A percentile compares a stretch with the other conserved stretches of the same genome.
These are phyloP conservation scores for Watsonalla cultraria DNA, from an alignment of 2,888 invertebrate genomes.

Conservation along the genomic window DNA sequence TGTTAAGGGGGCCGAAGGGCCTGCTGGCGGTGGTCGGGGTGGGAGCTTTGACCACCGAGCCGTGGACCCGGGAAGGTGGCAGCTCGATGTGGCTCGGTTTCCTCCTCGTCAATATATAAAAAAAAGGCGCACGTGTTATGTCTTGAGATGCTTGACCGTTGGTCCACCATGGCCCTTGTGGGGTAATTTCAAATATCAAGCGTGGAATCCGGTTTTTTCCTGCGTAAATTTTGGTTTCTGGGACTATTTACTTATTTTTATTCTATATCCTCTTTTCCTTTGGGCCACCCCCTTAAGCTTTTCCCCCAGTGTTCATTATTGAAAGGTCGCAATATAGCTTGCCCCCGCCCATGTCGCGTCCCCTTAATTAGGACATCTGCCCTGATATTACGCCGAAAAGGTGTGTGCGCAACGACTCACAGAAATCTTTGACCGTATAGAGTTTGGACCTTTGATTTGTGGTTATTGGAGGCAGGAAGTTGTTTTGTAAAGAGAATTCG, in stretches of 20 bases:
- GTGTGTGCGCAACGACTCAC: slow-evolving; percentile 50
- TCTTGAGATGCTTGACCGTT: no score
- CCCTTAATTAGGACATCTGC: slow-evolving; percentile 75
- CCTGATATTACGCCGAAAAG: slow-evolving; percentile 67
- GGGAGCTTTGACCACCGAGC: no score
- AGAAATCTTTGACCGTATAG: slow-evolving; percentile 25
- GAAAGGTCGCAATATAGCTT: slow-evolving; percentile 69
- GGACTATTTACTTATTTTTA: slow-evolving; percentile 8
- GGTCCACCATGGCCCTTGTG: no score
- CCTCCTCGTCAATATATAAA: no score
- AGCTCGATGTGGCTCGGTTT: no score
- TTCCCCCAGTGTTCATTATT: slow-evolving; percentile 67
- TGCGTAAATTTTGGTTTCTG: background rate
- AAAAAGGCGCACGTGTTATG: no score
- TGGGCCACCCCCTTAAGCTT: slow-evolving; percentile 23
- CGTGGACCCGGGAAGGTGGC: no score
- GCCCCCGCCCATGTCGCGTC: slow-evolving; percentile 55
- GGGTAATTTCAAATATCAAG: no score
- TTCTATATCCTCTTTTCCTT: slow-evolving; percentile 16
- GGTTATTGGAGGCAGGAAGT: background rate
- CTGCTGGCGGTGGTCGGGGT: no score
- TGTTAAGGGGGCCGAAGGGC: no score
- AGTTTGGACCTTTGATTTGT: slow-evolving; percentile 19
- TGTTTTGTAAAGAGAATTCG: background rate
- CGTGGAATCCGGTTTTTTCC: no score